Percentiles rank a stretch among this genome's conserved stretches.
These are phyloP conservation scores for Columba guinea DNA, from an alignment of 2,797 vertebrate genomes.

Conservation along the genomic window DNA sequence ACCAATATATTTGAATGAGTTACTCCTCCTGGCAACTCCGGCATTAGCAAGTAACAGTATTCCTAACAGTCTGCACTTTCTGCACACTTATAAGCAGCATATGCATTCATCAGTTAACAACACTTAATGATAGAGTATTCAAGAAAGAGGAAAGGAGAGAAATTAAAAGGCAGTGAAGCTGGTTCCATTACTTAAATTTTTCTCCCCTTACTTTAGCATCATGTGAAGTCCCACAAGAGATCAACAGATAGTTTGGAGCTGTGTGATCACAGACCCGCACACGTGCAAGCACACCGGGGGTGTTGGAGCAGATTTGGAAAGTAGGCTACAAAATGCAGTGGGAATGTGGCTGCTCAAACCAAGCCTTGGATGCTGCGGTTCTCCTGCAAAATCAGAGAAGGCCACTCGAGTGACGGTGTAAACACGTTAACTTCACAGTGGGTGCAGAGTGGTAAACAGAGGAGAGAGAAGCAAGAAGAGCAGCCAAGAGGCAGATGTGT, in stretches of 20 bases:
- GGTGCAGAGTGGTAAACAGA: background rate
- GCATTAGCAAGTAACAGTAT: no score
- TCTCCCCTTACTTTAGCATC: no score
- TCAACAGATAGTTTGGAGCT: background rate
- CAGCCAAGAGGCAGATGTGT: background rate
- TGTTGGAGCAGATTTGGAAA: background rate
- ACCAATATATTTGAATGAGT: background rate
- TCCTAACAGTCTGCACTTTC: background rate
- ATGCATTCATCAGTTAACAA: background rate
- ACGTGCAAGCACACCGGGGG: no score
- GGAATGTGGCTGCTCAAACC: background rate
- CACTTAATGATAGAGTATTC: rapidly evolving
- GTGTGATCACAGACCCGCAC: background rate
- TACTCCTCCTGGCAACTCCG: background rate
- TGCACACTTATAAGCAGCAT: background rate
- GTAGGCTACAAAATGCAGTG: background rate
- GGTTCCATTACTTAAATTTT: background rate
- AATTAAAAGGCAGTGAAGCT: background rate
- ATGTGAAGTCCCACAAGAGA: background rate
- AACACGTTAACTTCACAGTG: background rate
- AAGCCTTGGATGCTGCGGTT: rapidly evolving
- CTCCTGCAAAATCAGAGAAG: background rate
- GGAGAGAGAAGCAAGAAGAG: rapidly evolving
- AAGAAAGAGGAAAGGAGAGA: background rate
- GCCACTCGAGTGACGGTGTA: background rate